These are phyloP conservation scores for Penaeus chinensis DNA, from an alignment of 1,140 invertebrate species.

Conservation along the genomic window DNA sequence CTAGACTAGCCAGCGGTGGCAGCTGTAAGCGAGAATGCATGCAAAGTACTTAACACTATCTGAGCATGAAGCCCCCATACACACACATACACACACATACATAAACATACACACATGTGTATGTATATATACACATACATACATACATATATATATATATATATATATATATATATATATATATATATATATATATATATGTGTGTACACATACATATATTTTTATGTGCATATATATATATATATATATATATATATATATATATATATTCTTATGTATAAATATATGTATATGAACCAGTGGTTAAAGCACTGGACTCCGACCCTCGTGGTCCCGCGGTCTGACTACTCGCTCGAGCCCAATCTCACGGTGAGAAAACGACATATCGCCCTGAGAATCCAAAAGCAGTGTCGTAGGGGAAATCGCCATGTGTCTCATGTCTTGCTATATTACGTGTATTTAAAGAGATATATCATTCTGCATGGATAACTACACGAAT, in stretches of 20 bases:
- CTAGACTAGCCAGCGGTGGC: too few species aligned
- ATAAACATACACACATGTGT: background rate
- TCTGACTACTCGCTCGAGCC: too few species aligned
- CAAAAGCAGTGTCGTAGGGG: background rate
- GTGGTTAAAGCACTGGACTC: background rate
- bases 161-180: conserved; percentile 14
- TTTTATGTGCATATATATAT: background rate
- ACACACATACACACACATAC: background rate
- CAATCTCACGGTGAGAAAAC: too few species aligned
- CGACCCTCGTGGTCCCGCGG: too few species aligned
- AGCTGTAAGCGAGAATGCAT: too few species aligned
- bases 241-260: conserved; percentile 16
- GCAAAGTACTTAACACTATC: background rate
- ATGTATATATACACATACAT: background rate
- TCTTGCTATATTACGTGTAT: too few species aligned
- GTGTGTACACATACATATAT: background rate
- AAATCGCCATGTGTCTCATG: background rate
- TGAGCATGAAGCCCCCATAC: background rate
- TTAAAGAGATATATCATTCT: too few species aligned
- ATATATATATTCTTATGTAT: background rate
- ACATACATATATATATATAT: conserved; percentile 8
- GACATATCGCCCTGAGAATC: too few species aligned
- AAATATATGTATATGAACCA: background rate
- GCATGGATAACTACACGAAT: too few species aligned
- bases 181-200: conserved; percentile 17